Base-by-base conservation (phyloP, 2,888 invertebrate species). In the Platycheirus rosarum region DNA sequence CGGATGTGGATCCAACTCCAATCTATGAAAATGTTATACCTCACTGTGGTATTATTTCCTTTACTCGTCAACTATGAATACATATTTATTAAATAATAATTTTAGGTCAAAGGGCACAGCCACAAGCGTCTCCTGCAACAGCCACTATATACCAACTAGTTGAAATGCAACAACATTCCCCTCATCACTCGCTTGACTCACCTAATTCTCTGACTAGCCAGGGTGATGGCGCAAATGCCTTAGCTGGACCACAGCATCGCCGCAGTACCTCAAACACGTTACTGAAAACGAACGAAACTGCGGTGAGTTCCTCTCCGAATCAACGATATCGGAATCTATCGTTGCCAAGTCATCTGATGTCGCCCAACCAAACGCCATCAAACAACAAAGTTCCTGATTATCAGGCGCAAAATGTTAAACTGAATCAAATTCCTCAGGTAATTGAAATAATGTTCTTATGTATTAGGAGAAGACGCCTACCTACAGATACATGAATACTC, bases 11-110 rank as follows among this genome's bases (percentile, higher is more conserved):
- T 76, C 87, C 88, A 4, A 91, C 91, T 18, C 93, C 93, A 26
- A 93, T 94, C n/a, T 93, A 93, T 86, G 93, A 93, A 87, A 93
- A 93, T 85, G 92, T 93, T 87, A 93, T 91, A 91, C 93, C 92
- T 87, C 92, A 92, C 85, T 88, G 90, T 65, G 91, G 88, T 87
- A 76, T 35, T 68, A 42, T 7, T 13, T 8, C 2, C 18, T 26
- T 48, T 14, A 37, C 13, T 11, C 20, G 9, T 8, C 3, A 48
- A 3, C 16, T n/a, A 9, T 13, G 23, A 13, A 5, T 44, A 14
- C 9, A 23, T 13, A 42, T 16, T 16, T 51, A 11, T 14, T 7
- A 32, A 14, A 55, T 9, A 2, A 2, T 5, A 40, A 23, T 29
- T 49, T 5, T 26, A 87, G 88, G 88, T 46, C 92, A 92, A 85